Percentiles rank a stretch among this genome's conserved stretches.
phyloP scores from a whole-genome alignment of 2,113 vertebrate genomes.

The Suncus etruscus region DNA sequence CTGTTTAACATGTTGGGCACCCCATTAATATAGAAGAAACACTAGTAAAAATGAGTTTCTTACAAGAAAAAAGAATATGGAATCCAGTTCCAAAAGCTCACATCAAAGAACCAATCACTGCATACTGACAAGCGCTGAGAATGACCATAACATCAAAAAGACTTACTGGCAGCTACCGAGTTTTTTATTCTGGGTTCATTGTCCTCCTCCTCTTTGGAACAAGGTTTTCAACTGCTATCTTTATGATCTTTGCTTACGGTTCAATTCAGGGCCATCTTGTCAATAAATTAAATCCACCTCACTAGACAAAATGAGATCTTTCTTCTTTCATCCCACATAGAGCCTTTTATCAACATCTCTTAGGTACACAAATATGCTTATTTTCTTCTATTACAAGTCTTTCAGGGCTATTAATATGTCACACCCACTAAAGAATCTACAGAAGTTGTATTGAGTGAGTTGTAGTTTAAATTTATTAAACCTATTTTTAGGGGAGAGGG shows the following conservation, averaged over 20 bases:
- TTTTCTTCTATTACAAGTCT: slow-evolving; percentile 37
- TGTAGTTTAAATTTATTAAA: neutral
- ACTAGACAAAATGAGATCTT: neutral
- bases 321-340: neutral
- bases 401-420: neutral
- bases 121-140: neutral
- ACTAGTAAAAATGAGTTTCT: neutral
- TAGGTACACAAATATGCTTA: neutral
- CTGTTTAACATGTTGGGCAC: neutral
- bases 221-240: neutral
- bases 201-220: too few species aligned
- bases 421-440: neutral
- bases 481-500: too few species aligned
- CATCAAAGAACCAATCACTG: neutral
- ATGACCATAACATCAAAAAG: neutral
- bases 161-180: too few species aligned
- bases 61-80: neutral
- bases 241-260: neutral
- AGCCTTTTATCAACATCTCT: neutral
- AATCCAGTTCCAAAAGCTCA: neutral
- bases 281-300: neutral
- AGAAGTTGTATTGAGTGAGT: neutral
- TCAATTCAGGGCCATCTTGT: neutral
- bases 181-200: neutral
- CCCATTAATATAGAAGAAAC: neutral